Base-by-base conservation (phyloP, 2,888 invertebrate species). In the Linyphia triangularis region DNA sequence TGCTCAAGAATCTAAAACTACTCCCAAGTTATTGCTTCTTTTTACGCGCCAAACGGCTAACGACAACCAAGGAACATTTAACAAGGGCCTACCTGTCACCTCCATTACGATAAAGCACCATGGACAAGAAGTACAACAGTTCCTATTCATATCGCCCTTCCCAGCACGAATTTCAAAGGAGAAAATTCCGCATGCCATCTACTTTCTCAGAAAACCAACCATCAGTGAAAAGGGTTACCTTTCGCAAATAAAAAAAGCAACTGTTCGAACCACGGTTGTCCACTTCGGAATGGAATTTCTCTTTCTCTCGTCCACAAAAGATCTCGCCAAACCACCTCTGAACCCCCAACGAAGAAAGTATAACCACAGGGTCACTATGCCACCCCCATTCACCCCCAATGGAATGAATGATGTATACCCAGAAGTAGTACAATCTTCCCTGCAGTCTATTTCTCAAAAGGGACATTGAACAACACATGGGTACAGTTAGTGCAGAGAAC, bases 301-400 rank as follows among this genome's bases (percentile, higher is more conserved):
- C n/a, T 73, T 59, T 43, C 26, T 19, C 4, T 57, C 5, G 22
- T 37, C 70, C 51, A 63, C 51, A 26, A 70, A 40, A 24, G 70
- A 10, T 16, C 30, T 72, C 73, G 16, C 22, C 70, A 57, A 57
- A 16, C 70, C 40, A 26, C 30, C 26, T 33, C n/a, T 19, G 16
- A 24, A 28, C 77, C 77, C 77, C 61, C 77, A 63, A 77, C 63
- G 77, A 63, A 77, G 77, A 77, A 37, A 57, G 57, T 30, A 13
- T 77, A 77, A 77, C 77, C 63, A 40, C 40, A 40, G 26, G 26
- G 26, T 63, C 40, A 26, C 7, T 16, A 10, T 19, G 33, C 5
- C 16, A 22, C 33, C 30, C 57, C 70, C 77, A 59, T 40, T 19
- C 22, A 28, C 59, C 51, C 30, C 10, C 16, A 13, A 24, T 1